Percentiles rank a stretch among this genome's conserved stretches.
Conservation (phyloP, 2,113 vertebrate species). For the sheep (Ovis aries) region DNA sequence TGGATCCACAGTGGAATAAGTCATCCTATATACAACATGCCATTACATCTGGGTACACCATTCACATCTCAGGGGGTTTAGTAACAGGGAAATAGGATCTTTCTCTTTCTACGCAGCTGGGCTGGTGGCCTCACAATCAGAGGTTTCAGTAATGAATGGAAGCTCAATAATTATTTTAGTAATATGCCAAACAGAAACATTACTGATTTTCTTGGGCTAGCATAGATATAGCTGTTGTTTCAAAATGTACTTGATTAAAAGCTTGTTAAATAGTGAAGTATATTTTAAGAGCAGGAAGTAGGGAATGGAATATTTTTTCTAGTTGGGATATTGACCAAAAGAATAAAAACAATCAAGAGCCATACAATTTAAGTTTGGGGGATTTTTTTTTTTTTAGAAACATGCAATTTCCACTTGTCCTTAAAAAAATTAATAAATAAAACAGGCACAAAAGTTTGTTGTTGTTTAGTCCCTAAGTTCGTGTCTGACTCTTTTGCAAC, state of each 20-base stretch:
- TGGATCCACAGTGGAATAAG: background rate
- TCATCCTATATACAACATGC: background rate
- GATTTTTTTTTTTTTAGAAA: background rate
- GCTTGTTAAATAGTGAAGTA: background rate
- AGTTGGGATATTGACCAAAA: background rate
- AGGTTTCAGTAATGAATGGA: constrained; percentile 29
- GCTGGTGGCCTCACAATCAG: background rate
- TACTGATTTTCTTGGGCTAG: background rate
- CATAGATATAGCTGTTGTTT: background rate
- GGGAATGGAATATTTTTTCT: constrained; percentile 15
- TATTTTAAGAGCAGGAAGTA: constrained; percentile 26
- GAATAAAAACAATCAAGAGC: background rate
- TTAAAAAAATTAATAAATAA: background rate
- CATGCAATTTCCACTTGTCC: background rate
- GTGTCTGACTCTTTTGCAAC: background rate
- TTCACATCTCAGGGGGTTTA: background rate
- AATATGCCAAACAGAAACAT: background rate
- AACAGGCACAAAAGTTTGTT: background rate
- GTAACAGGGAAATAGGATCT: background rate
- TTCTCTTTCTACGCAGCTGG: background rate
- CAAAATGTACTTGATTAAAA: constrained; percentile 27
- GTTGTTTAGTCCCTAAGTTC: background rate
- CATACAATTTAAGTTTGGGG: background rate
- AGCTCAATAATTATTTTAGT: constrained; percentile 32
- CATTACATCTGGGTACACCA: background rate